Percentiles rank a stretch among this genome's conserved stretches.
Evolutionary conservation across 2,888 invertebrate species (phyloP).

Genomic region (Chrysomela aeneicollis): DNA sequence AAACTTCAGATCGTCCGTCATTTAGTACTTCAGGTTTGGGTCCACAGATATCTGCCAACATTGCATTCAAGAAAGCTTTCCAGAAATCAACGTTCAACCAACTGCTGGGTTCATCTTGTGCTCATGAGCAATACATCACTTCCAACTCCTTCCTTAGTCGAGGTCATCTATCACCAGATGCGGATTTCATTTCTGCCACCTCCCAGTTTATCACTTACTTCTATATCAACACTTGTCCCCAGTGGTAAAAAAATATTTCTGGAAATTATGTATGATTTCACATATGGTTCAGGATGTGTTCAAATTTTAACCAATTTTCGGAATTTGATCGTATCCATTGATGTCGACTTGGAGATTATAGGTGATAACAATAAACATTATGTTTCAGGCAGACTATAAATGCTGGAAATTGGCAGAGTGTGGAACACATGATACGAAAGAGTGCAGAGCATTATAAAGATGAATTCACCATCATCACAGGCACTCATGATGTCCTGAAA

Average conservation of each 20-base stretch:
- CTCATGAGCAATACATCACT: constrained; percentile 54
- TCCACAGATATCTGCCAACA: constrained; percentile 43
- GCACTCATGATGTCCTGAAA: constrained; percentile 59
- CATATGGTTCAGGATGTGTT: too few species aligned
- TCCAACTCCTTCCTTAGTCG: constrained; percentile 55
- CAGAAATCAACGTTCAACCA: constrained; percentile 56
- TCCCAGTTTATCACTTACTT: constrained; percentile 64
- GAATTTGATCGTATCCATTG: too few species aligned
- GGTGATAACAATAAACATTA: too few species aligned
- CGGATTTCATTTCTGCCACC: constrained; percentile 63
- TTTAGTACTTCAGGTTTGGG: constrained; percentile 56
- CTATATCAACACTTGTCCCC: constrained; percentile 64
- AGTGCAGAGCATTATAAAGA: constrained; percentile 54
- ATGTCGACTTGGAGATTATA: too few species aligned
- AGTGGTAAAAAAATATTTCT: constrained; percentile 62
- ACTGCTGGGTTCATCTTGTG: constrained; percentile 50
- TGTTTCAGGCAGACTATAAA: constrained; percentile 56
- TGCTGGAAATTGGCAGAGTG: constrained; percentile 63
- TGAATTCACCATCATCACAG: constrained; percentile 61
- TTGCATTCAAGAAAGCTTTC: constrained; percentile 52
- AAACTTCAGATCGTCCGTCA: constrained; percentile 49
- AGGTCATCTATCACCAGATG: constrained; percentile 65
- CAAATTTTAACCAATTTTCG: too few species aligned
- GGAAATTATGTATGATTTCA: too few species aligned
- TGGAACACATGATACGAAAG: constrained; percentile 60